phyloP scores from a whole-genome alignment of 37 sponge, comb jelly and placozoan species.

The Chondrosia reniformis region DNA sequence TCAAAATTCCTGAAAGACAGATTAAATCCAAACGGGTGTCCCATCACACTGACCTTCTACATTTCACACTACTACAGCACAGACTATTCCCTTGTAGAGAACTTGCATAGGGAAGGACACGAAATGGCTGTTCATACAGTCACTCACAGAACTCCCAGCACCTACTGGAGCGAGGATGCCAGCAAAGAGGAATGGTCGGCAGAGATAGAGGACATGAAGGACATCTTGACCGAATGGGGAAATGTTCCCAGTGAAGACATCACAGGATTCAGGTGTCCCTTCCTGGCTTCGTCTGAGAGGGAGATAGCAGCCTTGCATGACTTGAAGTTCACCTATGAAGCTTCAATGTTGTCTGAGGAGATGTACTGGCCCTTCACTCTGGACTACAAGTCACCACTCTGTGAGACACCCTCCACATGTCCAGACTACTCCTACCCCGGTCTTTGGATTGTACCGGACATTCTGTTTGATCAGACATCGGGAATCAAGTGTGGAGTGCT shows the following conservation, averaged over 20 bases:
- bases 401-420: constrained; percentile 34
- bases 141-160: constrained; percentile 30
- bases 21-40: constrained; percentile 57
- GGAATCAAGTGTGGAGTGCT: constrained; percentile 30
- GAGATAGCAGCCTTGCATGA: constrained; percentile 31
- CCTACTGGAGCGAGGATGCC: constrained; percentile 43
- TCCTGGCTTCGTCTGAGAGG: constrained; percentile 31
- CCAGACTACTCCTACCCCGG: constrained; percentile 53
- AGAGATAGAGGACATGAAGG: constrained; percentile 40
- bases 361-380: constrained; percentile 59
- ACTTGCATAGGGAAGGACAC: constrained; percentile 12
- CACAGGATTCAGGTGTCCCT: constrained; percentile 42
- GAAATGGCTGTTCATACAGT: constrained; percentile 60
- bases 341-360: constrained; percentile 26
- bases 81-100: constrained; percentile 47
- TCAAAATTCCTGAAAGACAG: constrained; percentile 11
- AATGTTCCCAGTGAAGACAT: constrained; percentile 22
- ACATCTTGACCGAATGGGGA: constrained; percentile 35
- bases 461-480: constrained; percentile 14
- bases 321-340: constrained; percentile 39
- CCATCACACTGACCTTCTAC: constrained; percentile 32
- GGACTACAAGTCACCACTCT: constrained; percentile 54
- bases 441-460: constrained; percentile 38
- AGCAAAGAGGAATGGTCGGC: constrained; percentile 28
- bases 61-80: constrained; percentile 42